phyloP scores from a whole-genome alignment of 2,113 vertebrate species.

The Osmerus mordax region DNA sequence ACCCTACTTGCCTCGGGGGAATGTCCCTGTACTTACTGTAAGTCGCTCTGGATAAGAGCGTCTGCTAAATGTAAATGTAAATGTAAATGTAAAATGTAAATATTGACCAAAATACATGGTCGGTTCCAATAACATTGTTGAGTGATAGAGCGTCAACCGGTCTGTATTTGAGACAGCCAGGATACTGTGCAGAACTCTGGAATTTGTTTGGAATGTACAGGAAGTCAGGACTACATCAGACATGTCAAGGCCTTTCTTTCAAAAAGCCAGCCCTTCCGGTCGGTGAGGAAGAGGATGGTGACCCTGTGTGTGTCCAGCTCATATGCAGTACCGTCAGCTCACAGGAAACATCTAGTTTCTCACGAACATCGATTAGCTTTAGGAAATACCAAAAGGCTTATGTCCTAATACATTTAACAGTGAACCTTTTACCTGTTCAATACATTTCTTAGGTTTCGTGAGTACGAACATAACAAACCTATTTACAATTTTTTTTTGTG shows the following conservation, averaged over 20 bases:
- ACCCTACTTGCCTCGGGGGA: too few species aligned
- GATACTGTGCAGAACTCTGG: conserved; percentile 51
- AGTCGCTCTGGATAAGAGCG: too few species aligned
- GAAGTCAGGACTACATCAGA: conserved; percentile 48
- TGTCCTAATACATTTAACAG: too few species aligned
- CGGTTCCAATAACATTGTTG: neutral
- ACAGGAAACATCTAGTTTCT: too few species aligned
- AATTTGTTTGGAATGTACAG: conserved; percentile 64
- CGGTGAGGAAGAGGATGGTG: conserved; percentile 23
- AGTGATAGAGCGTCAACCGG: neutral
- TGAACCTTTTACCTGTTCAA: too few species aligned
- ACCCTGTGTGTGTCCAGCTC: neutral
- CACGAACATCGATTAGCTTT: too few species aligned
- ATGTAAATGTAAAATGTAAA: too few species aligned
- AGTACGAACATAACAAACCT: neutral
- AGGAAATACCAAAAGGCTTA: too few species aligned
- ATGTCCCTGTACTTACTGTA: too few species aligned
- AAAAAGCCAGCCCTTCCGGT: conserved; percentile 46
- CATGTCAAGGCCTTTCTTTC: conserved; percentile 22
- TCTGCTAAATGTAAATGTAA: too few species aligned
- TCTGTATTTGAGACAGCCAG: conserved; percentile 3
- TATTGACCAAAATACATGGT: neutral
- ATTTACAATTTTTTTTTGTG: neutral
- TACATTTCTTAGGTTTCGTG: neutral
- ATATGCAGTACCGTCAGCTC: too few species aligned